These are phyloP conservation scores for Melospiza melodia DNA, from an alignment of 2,113 vertebrate species.

Conservation along the genomic window DNA sequence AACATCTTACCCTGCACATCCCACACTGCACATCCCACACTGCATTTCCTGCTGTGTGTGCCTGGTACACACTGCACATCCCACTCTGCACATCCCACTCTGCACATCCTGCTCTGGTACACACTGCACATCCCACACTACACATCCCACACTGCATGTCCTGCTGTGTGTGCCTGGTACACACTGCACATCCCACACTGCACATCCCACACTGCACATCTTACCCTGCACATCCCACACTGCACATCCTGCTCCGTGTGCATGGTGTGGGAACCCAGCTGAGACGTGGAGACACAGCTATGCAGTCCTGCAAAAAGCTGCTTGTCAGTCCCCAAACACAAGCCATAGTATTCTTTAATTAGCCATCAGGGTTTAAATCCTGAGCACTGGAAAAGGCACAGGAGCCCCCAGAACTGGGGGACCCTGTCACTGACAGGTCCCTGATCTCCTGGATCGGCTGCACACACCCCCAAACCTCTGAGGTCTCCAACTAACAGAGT, in stretches of 20 bases:
- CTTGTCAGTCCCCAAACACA: rapidly evolving
- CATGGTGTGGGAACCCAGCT: not conserved
- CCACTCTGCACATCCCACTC: too few species aligned
- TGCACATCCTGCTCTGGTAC: too few species aligned
- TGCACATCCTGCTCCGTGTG: not conserved
- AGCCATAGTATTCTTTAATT: rapidly evolving
- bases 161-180: too few species aligned
- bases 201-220: too few species aligned
- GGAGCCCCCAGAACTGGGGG: rapidly evolving
- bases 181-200: too few species aligned
- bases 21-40: too few species aligned
- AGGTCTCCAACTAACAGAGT: rapidly evolving
- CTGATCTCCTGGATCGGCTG: rapidly evolving
- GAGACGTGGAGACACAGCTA: not conserved
- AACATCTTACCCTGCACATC: too few species aligned
- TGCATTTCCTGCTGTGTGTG: too few species aligned
- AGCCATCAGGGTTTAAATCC: rapidly evolving
- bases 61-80: rapidly evolving
- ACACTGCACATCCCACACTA: too few species aligned
- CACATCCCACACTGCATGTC: too few species aligned
- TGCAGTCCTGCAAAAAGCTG: not conserved
- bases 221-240: too few species aligned
- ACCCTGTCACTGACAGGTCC: too few species aligned
- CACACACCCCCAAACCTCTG: not conserved
- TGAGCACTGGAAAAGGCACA: rapidly evolving